A percentile compares a stretch with the other conserved stretches of the same genome.
Conservation (phyloP, 2,888 invertebrate genomes). For the Leptogaster cylindrica region DNA sequence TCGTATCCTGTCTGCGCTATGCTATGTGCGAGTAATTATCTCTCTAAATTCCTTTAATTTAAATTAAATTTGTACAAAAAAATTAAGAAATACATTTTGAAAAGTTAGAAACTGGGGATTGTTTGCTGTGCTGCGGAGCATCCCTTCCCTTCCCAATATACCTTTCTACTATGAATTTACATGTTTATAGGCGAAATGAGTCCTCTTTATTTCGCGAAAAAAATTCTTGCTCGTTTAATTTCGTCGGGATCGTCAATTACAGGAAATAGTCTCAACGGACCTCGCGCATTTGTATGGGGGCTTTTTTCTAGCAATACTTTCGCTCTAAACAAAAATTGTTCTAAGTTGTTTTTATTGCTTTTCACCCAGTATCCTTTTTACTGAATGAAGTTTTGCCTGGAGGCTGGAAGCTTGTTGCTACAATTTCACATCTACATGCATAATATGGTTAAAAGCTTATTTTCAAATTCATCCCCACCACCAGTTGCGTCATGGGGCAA, state of each 20-base stretch:
- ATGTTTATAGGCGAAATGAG: conserved; percentile 1
- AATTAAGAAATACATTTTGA: conserved; percentile 26
- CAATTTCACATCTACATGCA: neutral
- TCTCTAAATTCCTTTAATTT: no score
- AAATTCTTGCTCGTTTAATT: conserved; percentile 27
- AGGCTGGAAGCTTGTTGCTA: neutral
- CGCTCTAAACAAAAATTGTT: neutral
- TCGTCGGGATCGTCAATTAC: conserved; percentile 22
- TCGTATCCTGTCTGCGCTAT: no score
- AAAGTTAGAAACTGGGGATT: neutral
- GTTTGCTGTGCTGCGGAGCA: neutral
- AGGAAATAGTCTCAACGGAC: conserved; percentile 10
- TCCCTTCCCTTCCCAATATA: neutral
- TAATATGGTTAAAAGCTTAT: neutral
- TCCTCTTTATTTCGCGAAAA: conserved; percentile 1
- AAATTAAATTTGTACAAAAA: conserved; percentile 7
- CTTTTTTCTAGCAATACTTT: neutral
- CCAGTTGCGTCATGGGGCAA: conserved; percentile 26
- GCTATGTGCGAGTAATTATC: no score
- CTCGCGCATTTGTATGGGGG: neutral
- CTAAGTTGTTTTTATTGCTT: neutral
- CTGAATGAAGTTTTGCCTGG: conserved; percentile 10
- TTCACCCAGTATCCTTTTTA: neutral
- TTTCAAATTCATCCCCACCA: conserved; percentile 16
- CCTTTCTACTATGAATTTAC: neutral